phyloP scores from a whole-genome alignment of 1,140 invertebrate genomes.

The Linepithema humile region DNA sequence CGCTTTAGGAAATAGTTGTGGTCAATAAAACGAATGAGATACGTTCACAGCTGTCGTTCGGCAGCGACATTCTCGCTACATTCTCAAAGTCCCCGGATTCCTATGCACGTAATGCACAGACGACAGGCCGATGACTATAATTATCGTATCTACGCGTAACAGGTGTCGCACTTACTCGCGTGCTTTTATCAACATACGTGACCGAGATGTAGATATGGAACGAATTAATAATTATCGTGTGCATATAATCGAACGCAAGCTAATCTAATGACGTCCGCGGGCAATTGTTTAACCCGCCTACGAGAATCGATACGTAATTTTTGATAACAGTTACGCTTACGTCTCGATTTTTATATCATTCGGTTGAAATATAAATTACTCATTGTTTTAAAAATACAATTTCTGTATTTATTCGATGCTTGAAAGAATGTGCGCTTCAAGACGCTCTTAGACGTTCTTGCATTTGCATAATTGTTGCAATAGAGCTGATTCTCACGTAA shows the following conservation, averaged over 20 bases:
- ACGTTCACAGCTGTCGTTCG: conserved; percentile 33
- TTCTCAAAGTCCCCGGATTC: conserved; percentile 41
- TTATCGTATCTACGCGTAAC: conserved; percentile 54
- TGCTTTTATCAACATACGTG: conserved; percentile 40
- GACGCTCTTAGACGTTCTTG: neutral
- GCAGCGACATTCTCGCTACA: conserved; percentile 25
- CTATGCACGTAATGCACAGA: conserved; percentile 30
- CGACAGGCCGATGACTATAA: conserved; percentile 50
- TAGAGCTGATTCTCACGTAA: neutral
- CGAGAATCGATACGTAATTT: neutral
- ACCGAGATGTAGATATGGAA: neutral
- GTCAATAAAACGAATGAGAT: conserved; percentile 39
- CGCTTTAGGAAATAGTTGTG: conserved; percentile 28
- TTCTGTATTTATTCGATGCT: neutral
- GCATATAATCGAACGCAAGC: neutral
- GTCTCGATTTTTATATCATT: neutral
- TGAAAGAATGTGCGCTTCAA: neutral
- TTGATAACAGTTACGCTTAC: neutral
- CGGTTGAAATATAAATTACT: neutral
- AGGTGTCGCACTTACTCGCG: conserved; percentile 36
- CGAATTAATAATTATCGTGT: conserved; percentile 1
- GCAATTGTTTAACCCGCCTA: neutral
- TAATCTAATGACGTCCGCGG: neutral
- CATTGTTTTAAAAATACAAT: neutral
- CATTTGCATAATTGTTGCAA: neutral